Evolutionary conservation across 2,888 invertebrate genomes (phyloP).

Genomic region (Xanthorhoe spadicearia): DNA sequence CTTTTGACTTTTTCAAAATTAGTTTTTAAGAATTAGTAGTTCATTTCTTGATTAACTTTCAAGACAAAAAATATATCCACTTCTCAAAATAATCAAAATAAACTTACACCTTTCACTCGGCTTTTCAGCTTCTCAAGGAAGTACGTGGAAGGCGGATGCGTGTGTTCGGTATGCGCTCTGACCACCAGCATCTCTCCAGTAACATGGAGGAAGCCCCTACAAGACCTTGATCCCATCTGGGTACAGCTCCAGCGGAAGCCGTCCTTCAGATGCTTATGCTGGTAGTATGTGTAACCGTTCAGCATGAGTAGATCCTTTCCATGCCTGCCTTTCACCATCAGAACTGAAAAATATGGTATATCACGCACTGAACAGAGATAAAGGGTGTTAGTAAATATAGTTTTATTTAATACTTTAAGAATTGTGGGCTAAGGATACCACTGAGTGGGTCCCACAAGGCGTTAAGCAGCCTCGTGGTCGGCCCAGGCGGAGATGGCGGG

Average conservation of each 20-base stretch:
- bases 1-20: too few species aligned
- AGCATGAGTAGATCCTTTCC: slow-evolving; percentile 76
- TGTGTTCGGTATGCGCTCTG: slow-evolving; percentile 72
- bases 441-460: too few species aligned
- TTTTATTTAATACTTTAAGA: too few species aligned
- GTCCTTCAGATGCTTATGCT: slow-evolving; percentile 73
- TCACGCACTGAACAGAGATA: slow-evolving; percentile 30
- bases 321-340: slow-evolving; percentile 74
- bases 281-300: slow-evolving; percentile 78
- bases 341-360: slow-evolving; percentile 51
- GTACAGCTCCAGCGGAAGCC: slow-evolving; percentile 81
- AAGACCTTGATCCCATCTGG: slow-evolving; percentile 79
- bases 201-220: slow-evolving; percentile 76
- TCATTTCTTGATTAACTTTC: too few species aligned
- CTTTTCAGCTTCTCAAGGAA: slow-evolving; percentile 63
- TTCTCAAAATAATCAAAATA: not conserved
- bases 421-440: too few species aligned
- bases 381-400: not conserved
- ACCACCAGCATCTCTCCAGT: slow-evolving; percentile 73
- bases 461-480: too few species aligned
- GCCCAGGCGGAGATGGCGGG: too few species aligned
- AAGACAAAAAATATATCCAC: not conserved
- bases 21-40: too few species aligned
- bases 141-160: slow-evolving; percentile 73
- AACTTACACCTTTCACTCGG: slow-evolving; percentile 48